Percentiles rank a stretch among this genome's conserved stretches.
phyloP scores from a whole-genome alignment of 2,797 vertebrate species.

The Myotis myotis region DNA sequence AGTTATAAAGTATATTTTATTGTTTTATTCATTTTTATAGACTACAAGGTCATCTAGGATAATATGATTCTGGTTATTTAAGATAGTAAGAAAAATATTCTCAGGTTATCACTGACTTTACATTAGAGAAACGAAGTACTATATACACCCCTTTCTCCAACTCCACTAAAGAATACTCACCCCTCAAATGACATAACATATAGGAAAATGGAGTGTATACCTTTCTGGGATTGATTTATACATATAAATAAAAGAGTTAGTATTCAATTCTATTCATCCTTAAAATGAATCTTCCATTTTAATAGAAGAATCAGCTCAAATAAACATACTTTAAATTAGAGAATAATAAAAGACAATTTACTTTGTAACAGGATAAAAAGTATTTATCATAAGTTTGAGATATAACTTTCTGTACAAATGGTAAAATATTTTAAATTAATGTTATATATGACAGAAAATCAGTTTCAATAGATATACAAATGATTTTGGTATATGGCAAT shows the following conservation, averaged over 20 bases:
- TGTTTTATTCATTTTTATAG: not conserved
- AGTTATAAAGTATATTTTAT: not conserved
- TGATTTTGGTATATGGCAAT: not conserved
- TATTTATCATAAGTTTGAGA: not conserved
- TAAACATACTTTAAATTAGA: not conserved
- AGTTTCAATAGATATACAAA: not conserved
- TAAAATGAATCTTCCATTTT: not conserved
- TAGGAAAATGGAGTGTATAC: not conserved
- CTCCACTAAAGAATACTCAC: not conserved
- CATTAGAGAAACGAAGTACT: not conserved
- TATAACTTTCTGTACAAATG: not conserved
- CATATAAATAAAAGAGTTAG: not conserved
- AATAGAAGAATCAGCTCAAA: not conserved
- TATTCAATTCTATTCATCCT: not conserved
- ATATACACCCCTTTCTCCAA: not conserved
- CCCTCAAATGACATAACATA: not conserved
- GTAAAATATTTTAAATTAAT: not conserved
- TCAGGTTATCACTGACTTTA: not conserved
- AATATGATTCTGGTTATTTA: not conserved
- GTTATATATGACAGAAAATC: constrained; percentile 24
- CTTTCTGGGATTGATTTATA: not conserved
- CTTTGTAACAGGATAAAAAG: not conserved
- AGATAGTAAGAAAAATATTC: not conserved
- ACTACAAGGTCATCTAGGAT: not conserved
- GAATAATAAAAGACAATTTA: not conserved